These are phyloP conservation scores for Falco peregrinus DNA, from an alignment of 2,797 vertebrate genomes.

Conservation along the genomic window DNA sequence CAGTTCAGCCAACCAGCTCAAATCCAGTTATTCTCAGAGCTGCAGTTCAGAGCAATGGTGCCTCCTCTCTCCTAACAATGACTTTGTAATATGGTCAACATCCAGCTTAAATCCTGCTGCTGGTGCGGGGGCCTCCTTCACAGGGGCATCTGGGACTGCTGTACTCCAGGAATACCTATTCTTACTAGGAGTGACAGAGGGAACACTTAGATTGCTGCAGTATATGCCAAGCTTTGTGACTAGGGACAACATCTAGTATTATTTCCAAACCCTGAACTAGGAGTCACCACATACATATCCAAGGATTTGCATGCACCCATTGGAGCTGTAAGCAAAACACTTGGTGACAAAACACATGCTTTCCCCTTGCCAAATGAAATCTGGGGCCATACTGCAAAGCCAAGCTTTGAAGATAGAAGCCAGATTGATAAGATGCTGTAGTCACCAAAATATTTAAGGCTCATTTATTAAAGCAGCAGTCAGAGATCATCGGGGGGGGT, in stretches of 20 bases:
- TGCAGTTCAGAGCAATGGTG: slow-evolving; percentile 11
- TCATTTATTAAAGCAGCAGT: not conserved
- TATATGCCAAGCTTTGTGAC: not conserved
- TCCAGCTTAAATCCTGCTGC: not conserved
- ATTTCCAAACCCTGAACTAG: not conserved
- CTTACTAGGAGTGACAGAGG: not conserved
- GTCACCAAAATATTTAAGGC: not conserved
- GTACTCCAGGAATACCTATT: not conserved
- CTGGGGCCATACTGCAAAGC: not conserved
- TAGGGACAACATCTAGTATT: not conserved
- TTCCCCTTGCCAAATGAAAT: not conserved
- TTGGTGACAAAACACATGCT: not conserved
- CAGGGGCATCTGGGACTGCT: not conserved
- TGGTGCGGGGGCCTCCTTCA: not conserved
- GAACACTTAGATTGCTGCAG: not conserved
- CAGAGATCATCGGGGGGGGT: not conserved
- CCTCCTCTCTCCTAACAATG: not conserved
- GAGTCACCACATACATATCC: not conserved
- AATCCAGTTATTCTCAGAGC: slow-evolving; percentile 48
- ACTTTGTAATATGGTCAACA: not conserved
- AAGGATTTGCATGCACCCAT: not conserved
- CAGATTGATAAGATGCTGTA: not conserved
- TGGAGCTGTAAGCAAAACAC: not conserved
- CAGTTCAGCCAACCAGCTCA: slow-evolving; percentile 32
- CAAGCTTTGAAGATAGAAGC: not conserved